Base-by-base conservation (phyloP, 35 echinoderm and acorn worm genomes). In the Acanthaster planci region DNA sequence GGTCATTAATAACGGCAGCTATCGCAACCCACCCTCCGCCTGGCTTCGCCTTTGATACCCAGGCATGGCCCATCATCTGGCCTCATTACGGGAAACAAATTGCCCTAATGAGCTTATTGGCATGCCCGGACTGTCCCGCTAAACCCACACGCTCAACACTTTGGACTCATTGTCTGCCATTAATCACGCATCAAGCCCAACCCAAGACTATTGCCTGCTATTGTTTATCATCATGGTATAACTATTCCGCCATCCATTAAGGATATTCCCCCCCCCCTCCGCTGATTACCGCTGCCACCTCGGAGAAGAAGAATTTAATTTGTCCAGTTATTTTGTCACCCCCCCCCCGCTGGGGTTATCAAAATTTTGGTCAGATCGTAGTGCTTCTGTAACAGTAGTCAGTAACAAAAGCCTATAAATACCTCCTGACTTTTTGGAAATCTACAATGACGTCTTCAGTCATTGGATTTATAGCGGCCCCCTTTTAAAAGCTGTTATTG, bases 61-160 rank as follows among this genome's bases (percentile, higher is more conserved):
- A 17, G 22, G 26, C 64, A 72, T 35, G 26, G 10, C 34, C 7
- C 60, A 19, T 34, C 64, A 72, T 72, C 26, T 72, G 26, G 0
- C 7, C 64, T 72, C 64, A 72, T 72, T 72, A 26, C 18, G 19
- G 64, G 26, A 72, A 72, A 72, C 64, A 72, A 72, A 72, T 72
- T 72, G 64, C 64, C 29, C 64, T 72, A 72, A 72, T 72, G 64
- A 72, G 64, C 23, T 21, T 8, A 72, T 23, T 2, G 7, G 64
- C 30, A 72, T 23, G 64, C 64, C 34, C 8, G 64, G 26, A 36
- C 64, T 8, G 26, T 34, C 23, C 64, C 34, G 23, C 34, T 72
- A 72, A 72, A 72, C 64, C 64, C 64, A 72, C 34, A 47, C 42
- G 42, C 42, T 47, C 42, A 47, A 47, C 42, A 72, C 64, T 72